phyloP scores from a whole-genome alignment of 2,797 vertebrate species.

The Labeo calbasu region DNA sequence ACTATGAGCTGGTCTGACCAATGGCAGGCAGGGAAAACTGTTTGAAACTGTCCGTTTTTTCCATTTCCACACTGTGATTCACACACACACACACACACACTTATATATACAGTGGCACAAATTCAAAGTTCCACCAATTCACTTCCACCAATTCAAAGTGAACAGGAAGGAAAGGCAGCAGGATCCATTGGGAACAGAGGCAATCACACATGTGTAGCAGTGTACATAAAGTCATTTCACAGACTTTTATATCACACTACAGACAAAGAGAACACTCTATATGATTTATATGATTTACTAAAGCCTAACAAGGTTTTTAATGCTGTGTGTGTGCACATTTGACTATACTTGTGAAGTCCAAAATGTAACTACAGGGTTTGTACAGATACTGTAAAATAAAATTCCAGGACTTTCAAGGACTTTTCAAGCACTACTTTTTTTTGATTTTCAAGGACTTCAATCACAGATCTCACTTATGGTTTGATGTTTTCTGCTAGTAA shows the following conservation, averaged over 20 bases:
- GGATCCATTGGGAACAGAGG: conserved; percentile 71
- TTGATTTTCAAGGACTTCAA: too few relatives aligned
- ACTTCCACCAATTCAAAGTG: conserved; percentile 81
- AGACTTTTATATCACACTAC: not conserved
- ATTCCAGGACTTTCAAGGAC: too few relatives aligned
- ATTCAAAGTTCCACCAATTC: conserved; percentile 46
- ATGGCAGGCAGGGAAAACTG: not conserved
- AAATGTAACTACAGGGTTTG: too few relatives aligned
- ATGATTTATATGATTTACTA: not conserved
- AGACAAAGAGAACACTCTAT: not conserved
- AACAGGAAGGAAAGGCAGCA: conserved; percentile 71
- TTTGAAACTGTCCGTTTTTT: not conserved
- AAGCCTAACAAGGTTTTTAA: not conserved
- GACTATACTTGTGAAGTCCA: not conserved
- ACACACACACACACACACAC: conserved; percentile 64
- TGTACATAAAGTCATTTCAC: not conserved
- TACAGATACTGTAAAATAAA: too few relatives aligned
- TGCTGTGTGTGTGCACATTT: not conserved
- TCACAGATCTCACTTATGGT: too few relatives aligned
- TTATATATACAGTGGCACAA: conserved; percentile 62
- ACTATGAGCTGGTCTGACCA: not conserved
- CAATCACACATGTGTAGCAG: conserved; percentile 46
- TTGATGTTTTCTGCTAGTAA: too few relatives aligned
- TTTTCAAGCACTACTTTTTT: too few relatives aligned
- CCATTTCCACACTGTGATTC: not conserved